phyloP scores from a whole-genome alignment of 2,797 vertebrate genomes.

The Cyclura pinguis region DNA sequence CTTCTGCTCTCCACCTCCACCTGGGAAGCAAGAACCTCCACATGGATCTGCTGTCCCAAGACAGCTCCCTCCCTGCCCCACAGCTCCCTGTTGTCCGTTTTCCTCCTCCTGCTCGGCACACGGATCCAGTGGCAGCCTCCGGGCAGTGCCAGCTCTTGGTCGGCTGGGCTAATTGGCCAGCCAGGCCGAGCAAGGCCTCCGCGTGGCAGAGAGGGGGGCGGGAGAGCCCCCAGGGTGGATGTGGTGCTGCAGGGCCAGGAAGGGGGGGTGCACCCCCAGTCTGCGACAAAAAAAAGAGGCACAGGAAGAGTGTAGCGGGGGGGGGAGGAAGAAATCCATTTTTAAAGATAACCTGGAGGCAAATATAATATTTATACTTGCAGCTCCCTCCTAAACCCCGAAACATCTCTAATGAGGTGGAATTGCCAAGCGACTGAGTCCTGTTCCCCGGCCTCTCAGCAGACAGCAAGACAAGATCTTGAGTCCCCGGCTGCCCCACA shows the following conservation, averaged over 20 bases:
- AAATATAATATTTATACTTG: conserved; percentile 91
- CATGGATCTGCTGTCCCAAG: too few relatives aligned
- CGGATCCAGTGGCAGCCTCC: too few relatives aligned
- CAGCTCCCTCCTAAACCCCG: conserved; percentile 82
- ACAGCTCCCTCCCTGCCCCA: not conserved
- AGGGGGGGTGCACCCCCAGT: not conserved
- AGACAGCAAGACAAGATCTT: conserved; percentile 69
- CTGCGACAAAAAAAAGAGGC: not conserved
- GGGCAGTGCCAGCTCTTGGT: too few relatives aligned
- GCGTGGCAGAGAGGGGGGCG: not conserved
- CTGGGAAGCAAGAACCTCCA: too few relatives aligned
- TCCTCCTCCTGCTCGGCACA: too few relatives aligned
- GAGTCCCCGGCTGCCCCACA: conserved; percentile 79
- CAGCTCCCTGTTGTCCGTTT: not conserved
- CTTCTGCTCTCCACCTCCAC: not conserved
- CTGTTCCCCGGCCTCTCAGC: conserved; percentile 77
- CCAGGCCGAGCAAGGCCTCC: conserved; percentile 40
- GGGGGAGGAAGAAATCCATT: conserved; percentile 82
- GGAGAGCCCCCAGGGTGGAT: conserved; percentile 6
- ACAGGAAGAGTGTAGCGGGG: not conserved
- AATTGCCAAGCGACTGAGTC: conserved; percentile 83
- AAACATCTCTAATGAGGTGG: conserved; percentile 87
- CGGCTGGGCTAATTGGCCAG: conserved; percentile 50
- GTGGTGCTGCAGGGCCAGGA: conserved; percentile 48
- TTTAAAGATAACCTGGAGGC: conserved; percentile 89